Base-by-base conservation (phyloP, 2,113 vertebrate genomes). In the Pituophis catenifer region DNA sequence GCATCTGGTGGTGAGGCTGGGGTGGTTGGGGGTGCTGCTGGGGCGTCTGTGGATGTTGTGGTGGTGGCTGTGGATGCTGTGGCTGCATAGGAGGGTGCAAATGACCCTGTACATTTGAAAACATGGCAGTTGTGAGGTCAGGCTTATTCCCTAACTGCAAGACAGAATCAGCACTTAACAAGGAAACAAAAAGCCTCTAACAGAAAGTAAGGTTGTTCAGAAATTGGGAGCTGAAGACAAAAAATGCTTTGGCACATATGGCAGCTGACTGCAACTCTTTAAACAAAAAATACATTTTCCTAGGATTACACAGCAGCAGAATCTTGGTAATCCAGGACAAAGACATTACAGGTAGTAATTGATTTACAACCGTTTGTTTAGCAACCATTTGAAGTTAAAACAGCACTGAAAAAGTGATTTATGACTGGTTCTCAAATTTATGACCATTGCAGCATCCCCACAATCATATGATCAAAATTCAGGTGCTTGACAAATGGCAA, bases 11-110 rank as follows among this genome's bases (percentile, higher is more conserved):
- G 24, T 94, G 95, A 1, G 90, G 96, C 52, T 87, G 95, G 1
- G 96, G 97, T 2, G 95, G 97, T 0, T 97, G 97, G 21, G 97
- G n/a, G n/a, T n/a, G n/a, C n/a, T n/a, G n/a, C n/a, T n/a, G n/a
- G n/a, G n/a, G n/a, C n/a, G n/a, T n/a, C 65, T 98, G 98, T 29
- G 97, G 96, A 6, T 97, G 98, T 48, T 97, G 98, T 97, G 97
- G 96, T 29, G 99, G 97, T 26, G 97, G 97, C 12, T 98, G 89
- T n/a, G 97, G 97, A 21, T 97, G 97, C 12, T 98, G 89, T n/a
- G 97, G 97, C 23, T 97, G 98, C 92, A 98, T 81, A 0, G 98
- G 98, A 33, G 98, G 98, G 57, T 98, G 99, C 97, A 99, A 96
- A 33, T 99, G 97, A 54, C 98, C 98, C 99, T 99, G 93, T 8